Evolutionary conservation across 2,888 invertebrate species (phyloP), one percentile per base, ranked within the genome.

Genomic region (Pogonocherus hispidulus): DNA sequence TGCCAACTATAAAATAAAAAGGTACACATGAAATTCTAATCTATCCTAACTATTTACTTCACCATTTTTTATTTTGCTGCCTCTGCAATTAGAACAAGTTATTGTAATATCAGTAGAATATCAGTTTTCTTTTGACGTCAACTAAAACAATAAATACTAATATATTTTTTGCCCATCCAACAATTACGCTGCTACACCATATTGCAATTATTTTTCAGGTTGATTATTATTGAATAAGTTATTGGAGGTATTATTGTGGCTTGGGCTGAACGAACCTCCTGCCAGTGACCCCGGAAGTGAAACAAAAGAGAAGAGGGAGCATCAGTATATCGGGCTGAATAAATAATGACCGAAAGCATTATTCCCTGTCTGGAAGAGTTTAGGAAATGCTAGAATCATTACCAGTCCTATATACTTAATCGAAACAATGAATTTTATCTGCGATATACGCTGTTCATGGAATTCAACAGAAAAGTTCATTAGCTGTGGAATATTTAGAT

Each of bases 211-310:
- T 51, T n/a, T 23, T n/a, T 6, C 3, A 14, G 32, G 8, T 32
- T 5, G 49, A 20, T 49, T 49, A n/a, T n/a, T n/a, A 49, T 49
- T 11, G 23, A 49, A 49, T 49, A 49, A 49, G 49, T 51, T 51
- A 14, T 23, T 14, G 49, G 49, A 23, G 49, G 23, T 51, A 22
- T 51, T 51, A 23, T 51, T 51, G 22, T 47, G n/a, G 11, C 20
- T 20, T 16, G 49, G 16, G 49, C 23, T 51, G 22, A 14, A 51
- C 16, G 23, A 23, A 23, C 23, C 23, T 51, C n/a, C 49, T 51
- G 14, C 9, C 11, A 8, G 32, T 32, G 32, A 32, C 9, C 32
- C 32, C 32, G 32, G 32, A 32, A 32, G 32, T 8, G 11, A 3
- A 2, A 32, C 2, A 32, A 32, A 0, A 2, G 32, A 11, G 32